These are phyloP conservation scores for Aegotheles bennettii DNA, from an alignment of 2,113 vertebrate species.

Conservation along the genomic window DNA sequence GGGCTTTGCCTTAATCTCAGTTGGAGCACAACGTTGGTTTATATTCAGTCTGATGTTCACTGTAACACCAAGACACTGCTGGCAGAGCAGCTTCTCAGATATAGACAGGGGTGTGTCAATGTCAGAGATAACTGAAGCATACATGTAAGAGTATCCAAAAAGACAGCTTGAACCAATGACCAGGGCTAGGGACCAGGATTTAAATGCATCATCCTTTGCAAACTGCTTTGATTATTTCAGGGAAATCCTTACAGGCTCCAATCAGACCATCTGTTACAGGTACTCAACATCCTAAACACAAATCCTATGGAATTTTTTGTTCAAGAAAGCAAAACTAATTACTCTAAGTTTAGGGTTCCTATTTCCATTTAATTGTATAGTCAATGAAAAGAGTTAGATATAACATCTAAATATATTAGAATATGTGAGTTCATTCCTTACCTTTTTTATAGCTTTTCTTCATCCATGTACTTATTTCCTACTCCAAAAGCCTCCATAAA, in stretches of 20 bases:
- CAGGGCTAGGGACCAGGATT: neutral
- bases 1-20: neutral
- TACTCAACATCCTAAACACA: neutral
- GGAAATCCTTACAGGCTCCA: neutral
- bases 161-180: neutral
- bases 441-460: neutral
- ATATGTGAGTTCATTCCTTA: neutral
- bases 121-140: neutral
- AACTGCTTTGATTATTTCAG: neutral
- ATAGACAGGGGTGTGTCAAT: neutral
- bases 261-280: neutral
- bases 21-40: neutral
- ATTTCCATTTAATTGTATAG: neutral
- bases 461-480: neutral
- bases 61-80: fast-evolving
- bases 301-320: neutral
- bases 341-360: neutral
- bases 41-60: neutral
- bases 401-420: neutral
- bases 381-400: neutral
- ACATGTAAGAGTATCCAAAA: neutral
- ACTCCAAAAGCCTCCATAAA: neutral
- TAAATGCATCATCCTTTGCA: neutral
- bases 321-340: neutral
- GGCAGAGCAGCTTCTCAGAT: neutral